These are phyloP conservation scores for Anodontia alba DNA, from an alignment of 2,888 invertebrate species.

Conservation along the genomic window DNA sequence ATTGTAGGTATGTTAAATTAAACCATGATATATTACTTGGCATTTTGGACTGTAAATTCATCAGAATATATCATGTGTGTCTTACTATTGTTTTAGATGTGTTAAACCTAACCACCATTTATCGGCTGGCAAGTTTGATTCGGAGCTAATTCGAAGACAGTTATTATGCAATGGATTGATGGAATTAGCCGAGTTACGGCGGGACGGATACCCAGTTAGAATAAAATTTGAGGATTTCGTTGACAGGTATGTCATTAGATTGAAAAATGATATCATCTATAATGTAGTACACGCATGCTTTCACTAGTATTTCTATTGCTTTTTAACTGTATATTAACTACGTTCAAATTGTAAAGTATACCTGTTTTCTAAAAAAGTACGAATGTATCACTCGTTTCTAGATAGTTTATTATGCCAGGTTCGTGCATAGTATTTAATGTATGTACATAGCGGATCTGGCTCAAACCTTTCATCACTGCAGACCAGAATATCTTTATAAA, in stretches of 20 bases:
- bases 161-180: constrained; percentile 82
- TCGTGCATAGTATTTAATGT: too few species aligned
- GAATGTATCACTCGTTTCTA: too few species aligned
- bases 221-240: constrained; percentile 75
- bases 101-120: constrained; percentile 77
- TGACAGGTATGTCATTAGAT: constrained; percentile 57
- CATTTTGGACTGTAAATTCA: constrained; percentile 3
- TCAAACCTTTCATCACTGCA: too few species aligned
- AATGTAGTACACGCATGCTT: too few species aligned
- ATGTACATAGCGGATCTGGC: too few species aligned
- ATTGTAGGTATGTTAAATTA: background rate
- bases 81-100: constrained; percentile 66
- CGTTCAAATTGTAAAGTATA: too few species aligned
- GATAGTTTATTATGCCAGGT: too few species aligned
- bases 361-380: too few species aligned
- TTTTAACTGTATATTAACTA: too few species aligned
- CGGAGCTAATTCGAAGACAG: constrained; percentile 73
- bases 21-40: constrained; percentile 3
- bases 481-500: too few species aligned
- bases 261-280: too few species aligned
- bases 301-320: too few species aligned
- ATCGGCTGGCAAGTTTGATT: constrained; percentile 71
- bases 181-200: constrained; percentile 79
- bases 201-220: constrained; percentile 79
- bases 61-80: constrained; percentile 6